Conservation (phyloP, 2,888 invertebrate genomes). For the Pyrgus malvae region DNA sequence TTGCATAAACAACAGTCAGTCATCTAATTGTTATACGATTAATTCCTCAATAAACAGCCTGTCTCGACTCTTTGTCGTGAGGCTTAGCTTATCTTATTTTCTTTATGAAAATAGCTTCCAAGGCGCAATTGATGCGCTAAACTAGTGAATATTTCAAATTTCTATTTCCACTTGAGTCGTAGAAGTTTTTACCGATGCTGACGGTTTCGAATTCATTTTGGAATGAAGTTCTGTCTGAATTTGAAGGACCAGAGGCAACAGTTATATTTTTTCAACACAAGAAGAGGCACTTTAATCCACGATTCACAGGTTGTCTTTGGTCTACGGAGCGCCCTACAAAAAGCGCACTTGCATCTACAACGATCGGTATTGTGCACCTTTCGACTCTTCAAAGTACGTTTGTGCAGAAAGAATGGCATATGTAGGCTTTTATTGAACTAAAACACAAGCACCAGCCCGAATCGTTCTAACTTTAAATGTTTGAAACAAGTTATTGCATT, state of each 20-base stretch:
- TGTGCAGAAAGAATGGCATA: slow-evolving; percentile 69
- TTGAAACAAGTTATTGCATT: too few species aligned
- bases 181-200: not conserved
- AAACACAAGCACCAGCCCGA: slow-evolving; percentile 4
- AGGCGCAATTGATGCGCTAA: slow-evolving; percentile 13
- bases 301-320: slow-evolving; percentile 64
- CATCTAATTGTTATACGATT: slow-evolving; percentile 24
- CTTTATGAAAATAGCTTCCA: slow-evolving; percentile 30
- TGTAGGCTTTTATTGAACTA: slow-evolving; percentile 62
- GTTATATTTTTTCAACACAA: slow-evolving; percentile 70
- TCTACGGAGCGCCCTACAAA: slow-evolving; percentile 62
- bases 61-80: slow-evolving; percentile 45
- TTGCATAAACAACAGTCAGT: slow-evolving; percentile 37
- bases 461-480: not conserved
- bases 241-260: slow-evolving; percentile 74
- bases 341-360: slow-evolving; percentile 61
- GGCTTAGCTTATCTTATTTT: slow-evolving; percentile 38
- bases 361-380: slow-evolving; percentile 66
- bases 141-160: slow-evolving; percentile 4
- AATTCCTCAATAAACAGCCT: slow-evolving; percentile 45
- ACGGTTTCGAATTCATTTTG: slow-evolving; percentile 16
- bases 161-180: slow-evolving; percentile 14
- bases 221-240: slow-evolving; percentile 48
- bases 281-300: slow-evolving; percentile 62
- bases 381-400: slow-evolving; percentile 56